Base-by-base conservation (phyloP, 92 coral and sea anemone genomes). In the Zoanthus gigantus region DNA sequence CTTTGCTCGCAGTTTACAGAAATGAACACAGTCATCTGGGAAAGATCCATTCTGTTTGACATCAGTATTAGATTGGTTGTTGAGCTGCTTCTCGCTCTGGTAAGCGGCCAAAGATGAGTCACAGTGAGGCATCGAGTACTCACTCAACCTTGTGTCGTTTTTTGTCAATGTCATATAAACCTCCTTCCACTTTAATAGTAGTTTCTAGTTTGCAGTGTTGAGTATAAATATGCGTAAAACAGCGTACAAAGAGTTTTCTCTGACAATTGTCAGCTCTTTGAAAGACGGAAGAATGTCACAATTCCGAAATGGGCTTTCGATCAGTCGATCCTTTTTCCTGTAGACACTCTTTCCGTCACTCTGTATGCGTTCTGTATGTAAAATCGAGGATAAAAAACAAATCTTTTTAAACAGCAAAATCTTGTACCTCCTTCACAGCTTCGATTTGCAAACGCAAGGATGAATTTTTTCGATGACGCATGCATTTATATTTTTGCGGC, bases 131-230 rank as follows among this genome's bases (percentile, higher is more conserved):
- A 15, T 73, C 77, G 53, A 44, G 77, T 73, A 45, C 77, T 73
- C 77, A 73, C 77, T 12, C 77, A 73, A 73, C 77, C 77, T 73
- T 73, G 77, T 44, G 77, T 73, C 52, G 77, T 44, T 73, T 52
- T 73, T 73, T 73, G 31, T 37, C 77, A 44, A 45, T 73, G 53
- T 73, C 77, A 73, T 73, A 73, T 73, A 75, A 75, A 75, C 79
- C 79, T 75, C 79, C 79, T 75, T 75, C 79, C 79, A 46, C 56
- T 75, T 75, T 45, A 75, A 75, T 75, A 75, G 61, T 74, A 28
- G 78, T 74, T 74, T 74, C 78, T 75, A 75, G 58, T 75, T 75
- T 75, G 60, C 60, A 75, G 79, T 48, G 79, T 48, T 75, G 79
- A 47, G 58, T 45, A 75, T 75, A 23, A 75, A 75, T 75, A 75